Evolutionary conservation across 2,888 invertebrate genomes (phyloP).

Genomic region (Phortica okadai): DNA sequence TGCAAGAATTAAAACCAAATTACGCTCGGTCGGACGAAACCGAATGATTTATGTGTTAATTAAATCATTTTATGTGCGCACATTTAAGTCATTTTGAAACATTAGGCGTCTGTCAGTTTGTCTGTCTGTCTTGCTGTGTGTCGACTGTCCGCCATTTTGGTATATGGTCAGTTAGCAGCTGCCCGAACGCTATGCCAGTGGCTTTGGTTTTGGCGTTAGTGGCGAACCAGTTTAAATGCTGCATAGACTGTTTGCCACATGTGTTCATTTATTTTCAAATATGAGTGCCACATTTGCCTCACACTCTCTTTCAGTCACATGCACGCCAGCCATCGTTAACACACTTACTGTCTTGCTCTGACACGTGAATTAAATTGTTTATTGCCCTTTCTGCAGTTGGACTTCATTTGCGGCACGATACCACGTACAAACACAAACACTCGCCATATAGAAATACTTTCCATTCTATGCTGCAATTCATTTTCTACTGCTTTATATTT

Average conservation of each 20-base stretch:
- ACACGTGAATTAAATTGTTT: slow-evolving; percentile 18
- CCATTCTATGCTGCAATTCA: slow-evolving; percentile 7
- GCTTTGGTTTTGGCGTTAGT: not conserved
- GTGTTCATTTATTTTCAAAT: slow-evolving; percentile 32
- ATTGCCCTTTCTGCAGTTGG: slow-evolving; percentile 7
- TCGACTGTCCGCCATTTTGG: not conserved
- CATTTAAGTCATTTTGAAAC: slow-evolving; percentile 58
- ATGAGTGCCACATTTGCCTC: slow-evolving; percentile 16
- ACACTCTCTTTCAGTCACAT: not conserved
- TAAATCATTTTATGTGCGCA: slow-evolving; percentile 68
- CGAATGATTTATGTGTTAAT: slow-evolving; percentile 71
- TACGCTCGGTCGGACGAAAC: slow-evolving; percentile 55
- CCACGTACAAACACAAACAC: not conserved
- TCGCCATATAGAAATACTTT: not conserved
- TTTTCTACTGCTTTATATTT: slow-evolving; percentile 29
- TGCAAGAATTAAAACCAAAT: slow-evolving; percentile 67
- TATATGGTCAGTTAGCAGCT: slow-evolving; percentile 1
- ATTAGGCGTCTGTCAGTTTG: slow-evolving; percentile 33
- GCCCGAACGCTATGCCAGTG: not conserved
- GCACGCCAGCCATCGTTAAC: not conserved
- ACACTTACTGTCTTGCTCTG: not conserved
- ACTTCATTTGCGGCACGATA: slow-evolving; percentile 23
- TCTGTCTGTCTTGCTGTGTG: not conserved
- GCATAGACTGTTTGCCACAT: not conserved
- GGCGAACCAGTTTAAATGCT: not conserved